Evolutionary conservation across 2,888 invertebrate species (phyloP).

Genomic region (Trichopoda pennipes): DNA sequence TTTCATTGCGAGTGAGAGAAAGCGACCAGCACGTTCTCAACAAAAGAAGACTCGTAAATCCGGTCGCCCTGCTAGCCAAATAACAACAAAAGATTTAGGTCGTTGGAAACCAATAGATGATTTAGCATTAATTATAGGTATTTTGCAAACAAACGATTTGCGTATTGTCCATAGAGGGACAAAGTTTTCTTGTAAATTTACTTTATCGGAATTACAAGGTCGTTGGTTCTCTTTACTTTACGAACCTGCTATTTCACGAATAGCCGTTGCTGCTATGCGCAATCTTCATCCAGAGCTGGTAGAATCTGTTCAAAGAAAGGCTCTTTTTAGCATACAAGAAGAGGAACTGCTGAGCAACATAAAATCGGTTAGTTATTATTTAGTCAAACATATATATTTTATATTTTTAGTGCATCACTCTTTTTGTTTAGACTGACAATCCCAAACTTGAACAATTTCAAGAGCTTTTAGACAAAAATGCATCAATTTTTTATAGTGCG

Average conservation of each 20-base stretch:
- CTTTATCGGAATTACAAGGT: conserved; percentile 94
- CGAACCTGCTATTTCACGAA: conserved; percentile 95
- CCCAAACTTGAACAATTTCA: conserved; percentile 91
- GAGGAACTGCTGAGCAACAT: conserved; percentile 92
- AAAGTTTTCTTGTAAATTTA: conserved; percentile 97
- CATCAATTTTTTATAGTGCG: conserved; percentile 92
- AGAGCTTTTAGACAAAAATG: conserved; percentile 90
- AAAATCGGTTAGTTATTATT: conserved; percentile 84
- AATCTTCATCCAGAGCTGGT: conserved; percentile 96
- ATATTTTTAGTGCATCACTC: not conserved
- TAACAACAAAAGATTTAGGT: conserved; percentile 91
- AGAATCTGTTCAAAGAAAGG: conserved; percentile 92
- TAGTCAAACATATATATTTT: not conserved
- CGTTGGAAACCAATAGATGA: conserved; percentile 99
- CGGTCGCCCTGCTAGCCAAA: conserved; percentile 77
- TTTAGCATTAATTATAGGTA: conserved; percentile 94
- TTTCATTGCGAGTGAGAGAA: conserved; percentile 67
- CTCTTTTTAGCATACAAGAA: conserved; percentile 93
- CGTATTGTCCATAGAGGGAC: conserved; percentile 93
- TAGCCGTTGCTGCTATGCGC: conserved; percentile 95
- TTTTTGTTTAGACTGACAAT: conserved; percentile 83
- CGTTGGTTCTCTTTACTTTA: conserved; percentile 98
- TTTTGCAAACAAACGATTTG: conserved; percentile 93
- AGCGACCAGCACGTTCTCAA: conserved; percentile 72
- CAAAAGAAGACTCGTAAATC: conserved; percentile 74